A percentile compares a stretch with the other conserved stretches of the same genome.
Conservation (phyloP, 2,797 vertebrate species). For the Vultur gryphus region DNA sequence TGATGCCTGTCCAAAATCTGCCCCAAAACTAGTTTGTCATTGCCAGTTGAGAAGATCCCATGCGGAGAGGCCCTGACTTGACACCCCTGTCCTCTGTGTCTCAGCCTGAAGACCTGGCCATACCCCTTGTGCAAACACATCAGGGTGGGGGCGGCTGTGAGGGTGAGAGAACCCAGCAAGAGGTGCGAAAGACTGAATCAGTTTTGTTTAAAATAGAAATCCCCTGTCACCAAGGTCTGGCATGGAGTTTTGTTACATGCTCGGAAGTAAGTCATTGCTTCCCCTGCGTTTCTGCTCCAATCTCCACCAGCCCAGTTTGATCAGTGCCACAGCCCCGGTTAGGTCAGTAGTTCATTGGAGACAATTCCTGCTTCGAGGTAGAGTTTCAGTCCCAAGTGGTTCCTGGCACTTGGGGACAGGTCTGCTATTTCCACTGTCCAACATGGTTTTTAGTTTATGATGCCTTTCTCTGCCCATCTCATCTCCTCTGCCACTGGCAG, state of each 20-base stretch:
- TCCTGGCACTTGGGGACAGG: not conserved
- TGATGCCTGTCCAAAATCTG: not conserved
- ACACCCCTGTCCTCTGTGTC: not conserved
- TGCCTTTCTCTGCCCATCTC: not conserved
- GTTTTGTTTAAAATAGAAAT: not conserved
- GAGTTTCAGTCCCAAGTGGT: not conserved
- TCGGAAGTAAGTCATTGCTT: not conserved
- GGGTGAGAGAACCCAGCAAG: not conserved
- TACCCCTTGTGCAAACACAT: not conserved
- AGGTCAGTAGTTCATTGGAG: not conserved
- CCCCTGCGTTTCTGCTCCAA: accelerated
- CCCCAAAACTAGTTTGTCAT: not conserved
- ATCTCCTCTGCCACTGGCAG: not conserved
- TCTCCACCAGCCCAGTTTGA: not conserved
- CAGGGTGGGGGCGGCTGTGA: not conserved
- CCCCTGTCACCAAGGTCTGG: not conserved
- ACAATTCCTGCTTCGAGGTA: not conserved
- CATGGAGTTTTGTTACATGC: not conserved
- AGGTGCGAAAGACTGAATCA: not conserved
- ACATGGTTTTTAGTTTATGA: not conserved
- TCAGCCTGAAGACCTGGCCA: not conserved
- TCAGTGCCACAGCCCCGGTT: not conserved
- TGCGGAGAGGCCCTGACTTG: not conserved
- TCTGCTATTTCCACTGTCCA: not conserved
- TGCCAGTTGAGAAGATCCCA: not conserved